A percentile compares a stretch with the other conserved stretches of the same genome.
phyloP scores from a whole-genome alignment of 1,140 invertebrate species.

The Drosophila nasuta region DNA sequence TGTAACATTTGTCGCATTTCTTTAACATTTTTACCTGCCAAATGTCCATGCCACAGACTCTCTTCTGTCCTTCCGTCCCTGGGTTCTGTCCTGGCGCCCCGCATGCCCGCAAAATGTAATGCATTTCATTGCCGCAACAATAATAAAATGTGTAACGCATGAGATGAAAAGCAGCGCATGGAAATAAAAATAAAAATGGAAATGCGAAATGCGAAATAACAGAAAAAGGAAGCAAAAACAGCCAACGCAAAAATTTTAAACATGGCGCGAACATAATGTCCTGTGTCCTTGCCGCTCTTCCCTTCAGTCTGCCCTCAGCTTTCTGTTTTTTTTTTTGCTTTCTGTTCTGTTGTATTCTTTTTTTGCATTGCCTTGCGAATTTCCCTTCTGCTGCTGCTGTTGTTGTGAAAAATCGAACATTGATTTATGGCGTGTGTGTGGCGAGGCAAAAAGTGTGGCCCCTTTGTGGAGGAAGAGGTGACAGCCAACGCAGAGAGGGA shows the following conservation, averaged over 20 bases:
- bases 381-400: conserved; percentile 56
- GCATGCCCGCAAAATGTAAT: conserved; percentile 70
- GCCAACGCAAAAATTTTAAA: conserved; percentile 68
- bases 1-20: conserved; percentile 59
- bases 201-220: conserved; percentile 44
- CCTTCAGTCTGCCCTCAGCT: conserved; percentile 40
- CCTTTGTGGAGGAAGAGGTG: conserved; percentile 7
- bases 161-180: conserved; percentile 73
- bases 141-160: conserved; percentile 79
- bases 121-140: conserved; percentile 70
- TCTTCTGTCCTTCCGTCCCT: conserved; percentile 3
- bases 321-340: conserved; percentile 37
- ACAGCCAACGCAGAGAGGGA: neutral
- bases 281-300: conserved; percentile 74
- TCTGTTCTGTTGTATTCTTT: conserved; percentile 48
- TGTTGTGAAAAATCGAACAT: conserved; percentile 74
- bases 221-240: conserved; percentile 47
- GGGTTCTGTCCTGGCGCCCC: conserved; percentile 54
- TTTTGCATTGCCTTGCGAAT: conserved; percentile 58
- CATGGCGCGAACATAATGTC: conserved; percentile 84
- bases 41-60: conserved; percentile 13
- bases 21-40: conserved; percentile 46
- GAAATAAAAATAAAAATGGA: conserved; percentile 46
- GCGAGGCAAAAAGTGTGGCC: conserved; percentile 55
- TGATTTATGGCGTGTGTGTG: conserved; percentile 80